Evolutionary conservation across 2,797 vertebrate genomes (phyloP).

Genomic region (Spheniscus humboldti): DNA sequence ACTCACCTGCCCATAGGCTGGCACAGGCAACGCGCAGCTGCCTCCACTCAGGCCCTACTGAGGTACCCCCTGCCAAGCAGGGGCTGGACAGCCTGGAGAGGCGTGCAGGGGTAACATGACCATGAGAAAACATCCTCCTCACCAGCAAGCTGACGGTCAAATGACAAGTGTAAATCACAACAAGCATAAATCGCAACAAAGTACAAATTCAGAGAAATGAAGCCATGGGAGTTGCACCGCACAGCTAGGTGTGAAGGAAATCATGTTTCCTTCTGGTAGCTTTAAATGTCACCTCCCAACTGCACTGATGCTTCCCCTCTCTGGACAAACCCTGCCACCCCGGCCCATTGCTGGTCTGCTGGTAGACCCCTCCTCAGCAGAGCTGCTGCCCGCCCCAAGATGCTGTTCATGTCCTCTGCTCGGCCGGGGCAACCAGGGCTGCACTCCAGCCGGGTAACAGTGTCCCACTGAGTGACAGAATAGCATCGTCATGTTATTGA

Average conservation of each 20-base stretch:
- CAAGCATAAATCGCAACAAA: not conserved
- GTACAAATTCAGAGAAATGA: too few relatives aligned
- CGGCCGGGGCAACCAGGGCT: accelerated
- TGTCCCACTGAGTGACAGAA: accelerated
- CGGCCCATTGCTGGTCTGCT: not conserved
- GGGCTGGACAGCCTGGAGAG: not conserved
- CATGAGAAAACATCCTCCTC: not conserved
- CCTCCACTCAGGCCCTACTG: accelerated
- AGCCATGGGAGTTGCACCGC: accelerated
- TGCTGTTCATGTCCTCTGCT: not conserved
- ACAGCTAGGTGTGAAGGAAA: not conserved
- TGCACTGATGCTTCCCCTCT: not conserved
- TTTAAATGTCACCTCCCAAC: not conserved
- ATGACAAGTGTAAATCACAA: too few relatives aligned
- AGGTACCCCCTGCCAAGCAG: accelerated
- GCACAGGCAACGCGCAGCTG: accelerated
- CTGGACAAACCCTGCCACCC: not conserved
- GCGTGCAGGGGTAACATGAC: accelerated
- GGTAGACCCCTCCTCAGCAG: not conserved
- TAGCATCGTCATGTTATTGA: accelerated
- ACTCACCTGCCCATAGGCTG: not conserved
- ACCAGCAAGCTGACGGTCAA: not conserved
- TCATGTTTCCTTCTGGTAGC: accelerated
- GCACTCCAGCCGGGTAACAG: not conserved
- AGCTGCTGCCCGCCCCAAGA: accelerated